These are phyloP conservation scores for Poecilia picta DNA, from an alignment of 2,797 vertebrate genomes.

Conservation along the genomic window DNA sequence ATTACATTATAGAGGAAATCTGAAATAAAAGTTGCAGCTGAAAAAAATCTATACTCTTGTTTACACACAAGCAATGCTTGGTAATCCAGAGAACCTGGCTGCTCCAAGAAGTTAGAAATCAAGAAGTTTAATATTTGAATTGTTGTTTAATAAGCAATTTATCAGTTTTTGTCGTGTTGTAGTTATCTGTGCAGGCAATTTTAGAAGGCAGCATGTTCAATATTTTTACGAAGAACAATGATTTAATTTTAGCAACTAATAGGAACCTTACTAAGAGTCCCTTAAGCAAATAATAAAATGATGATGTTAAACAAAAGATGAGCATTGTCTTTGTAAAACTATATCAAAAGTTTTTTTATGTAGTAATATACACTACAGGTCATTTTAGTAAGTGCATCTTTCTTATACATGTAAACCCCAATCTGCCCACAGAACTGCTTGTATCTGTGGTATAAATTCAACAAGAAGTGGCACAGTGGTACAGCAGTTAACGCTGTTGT, in stretches of 20 bases:
- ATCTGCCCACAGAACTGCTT: neutral
- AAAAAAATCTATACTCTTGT: neutral
- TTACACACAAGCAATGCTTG: neutral
- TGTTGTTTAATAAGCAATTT: neutral
- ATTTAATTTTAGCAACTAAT: neutral
- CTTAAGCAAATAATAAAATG: neutral
- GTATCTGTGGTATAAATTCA: neutral
- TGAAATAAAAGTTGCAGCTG: neutral
- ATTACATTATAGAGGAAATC: neutral
- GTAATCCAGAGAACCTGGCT: neutral
- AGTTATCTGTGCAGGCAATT: neutral
- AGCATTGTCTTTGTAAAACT: neutral
- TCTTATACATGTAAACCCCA: neutral
- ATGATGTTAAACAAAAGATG: neutral
- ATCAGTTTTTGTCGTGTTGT: neutral
- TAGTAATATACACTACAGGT: neutral
- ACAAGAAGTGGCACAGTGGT: neutral
- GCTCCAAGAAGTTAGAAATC: neutral
- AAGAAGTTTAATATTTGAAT: neutral
- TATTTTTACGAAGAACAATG: neutral
- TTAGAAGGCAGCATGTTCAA: neutral
- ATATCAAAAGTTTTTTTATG: too few species aligned
- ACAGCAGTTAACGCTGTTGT: neutral
- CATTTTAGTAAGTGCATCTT: neutral
- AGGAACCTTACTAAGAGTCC: neutral